These are phyloP conservation scores for Brachyptera risi DNA, from an alignment of 2,888 invertebrate genomes.

Conservation along the genomic window DNA sequence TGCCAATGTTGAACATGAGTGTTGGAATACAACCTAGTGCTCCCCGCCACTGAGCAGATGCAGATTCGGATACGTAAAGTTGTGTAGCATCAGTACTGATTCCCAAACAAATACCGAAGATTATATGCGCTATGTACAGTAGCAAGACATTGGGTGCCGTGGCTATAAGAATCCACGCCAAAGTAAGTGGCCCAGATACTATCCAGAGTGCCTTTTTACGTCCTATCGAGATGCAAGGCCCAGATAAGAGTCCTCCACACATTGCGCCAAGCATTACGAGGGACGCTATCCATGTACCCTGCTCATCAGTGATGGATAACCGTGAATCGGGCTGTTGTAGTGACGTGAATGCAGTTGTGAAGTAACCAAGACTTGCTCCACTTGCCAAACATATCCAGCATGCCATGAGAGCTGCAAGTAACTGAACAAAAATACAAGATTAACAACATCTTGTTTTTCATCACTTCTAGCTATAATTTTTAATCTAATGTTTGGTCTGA, in stretches of 20 bases:
- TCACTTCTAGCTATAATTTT: too few relatives aligned
- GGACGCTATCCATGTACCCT: constrained; percentile 32
- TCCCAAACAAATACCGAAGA: constrained; percentile 31
- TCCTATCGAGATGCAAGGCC: constrained; percentile 31
- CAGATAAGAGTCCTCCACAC: constrained; percentile 28
- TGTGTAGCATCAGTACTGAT: constrained; percentile 30
- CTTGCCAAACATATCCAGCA: constrained; percentile 33
- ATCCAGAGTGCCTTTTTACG: constrained; percentile 31
- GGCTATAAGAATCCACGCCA: constrained; percentile 27
- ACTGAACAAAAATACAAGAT: too few relatives aligned
- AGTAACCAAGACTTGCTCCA: constrained; percentile 32
- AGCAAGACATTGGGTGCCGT: constrained; percentile 25
- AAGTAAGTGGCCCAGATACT: constrained; percentile 23
- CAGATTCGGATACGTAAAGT: constrained; percentile 31
- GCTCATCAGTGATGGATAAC: constrained; percentile 25
- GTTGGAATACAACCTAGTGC: constrained; percentile 32
- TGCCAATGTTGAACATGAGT: constrained; percentile 34
- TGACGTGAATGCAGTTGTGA: constrained; percentile 31
- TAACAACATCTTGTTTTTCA: too few relatives aligned
- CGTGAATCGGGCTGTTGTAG: constrained; percentile 22
- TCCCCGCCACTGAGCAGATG: constrained; percentile 29
- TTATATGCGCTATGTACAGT: constrained; percentile 26
- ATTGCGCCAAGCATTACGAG: constrained; percentile 32
- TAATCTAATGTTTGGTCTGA: too few relatives aligned
- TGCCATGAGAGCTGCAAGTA: constrained; percentile 28